Evolutionary conservation across 92 coral and sea anemone genomes (phyloP).

Genomic region (Epizoanthus rinbou): DNA sequence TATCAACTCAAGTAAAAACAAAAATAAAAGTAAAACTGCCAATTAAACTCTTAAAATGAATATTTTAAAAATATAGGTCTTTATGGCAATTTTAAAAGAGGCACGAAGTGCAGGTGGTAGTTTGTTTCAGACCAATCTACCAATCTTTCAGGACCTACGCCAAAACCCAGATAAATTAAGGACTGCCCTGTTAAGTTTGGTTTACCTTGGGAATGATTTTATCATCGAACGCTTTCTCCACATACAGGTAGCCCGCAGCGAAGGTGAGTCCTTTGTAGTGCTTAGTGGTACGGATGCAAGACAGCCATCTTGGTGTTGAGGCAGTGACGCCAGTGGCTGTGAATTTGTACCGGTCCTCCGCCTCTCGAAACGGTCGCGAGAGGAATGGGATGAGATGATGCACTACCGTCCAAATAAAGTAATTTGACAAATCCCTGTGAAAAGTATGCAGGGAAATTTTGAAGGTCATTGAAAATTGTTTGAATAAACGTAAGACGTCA

Average conservation of each 20-base stretch:
- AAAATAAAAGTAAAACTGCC: no score
- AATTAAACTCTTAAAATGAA: no score
- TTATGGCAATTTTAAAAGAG: no score
- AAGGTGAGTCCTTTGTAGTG: slow-evolving; percentile 64
- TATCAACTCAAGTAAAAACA: no score
- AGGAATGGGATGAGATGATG: slow-evolving; percentile 71
- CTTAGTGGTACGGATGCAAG: slow-evolving; percentile 63
- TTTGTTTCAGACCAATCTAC: no score
- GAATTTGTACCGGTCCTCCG: slow-evolving; percentile 61
- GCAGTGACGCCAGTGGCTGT: slow-evolving; percentile 45
- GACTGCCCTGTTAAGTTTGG: no score
- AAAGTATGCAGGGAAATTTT: background rate
- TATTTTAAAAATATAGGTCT: no score
- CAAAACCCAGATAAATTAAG: no score
- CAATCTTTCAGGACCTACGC: no score
- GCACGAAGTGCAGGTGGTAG: no score
- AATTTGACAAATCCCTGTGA: slow-evolving; percentile 74
- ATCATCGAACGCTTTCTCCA: slow-evolving; percentile 64
- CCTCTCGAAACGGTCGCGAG: slow-evolving; percentile 81
- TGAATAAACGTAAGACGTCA: no score
- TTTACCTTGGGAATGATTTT: slow-evolving; percentile 68
- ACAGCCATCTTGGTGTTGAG: slow-evolving; percentile 73
- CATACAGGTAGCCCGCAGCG: slow-evolving; percentile 75
- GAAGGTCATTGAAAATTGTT: no score
- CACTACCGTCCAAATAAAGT: slow-evolving; percentile 78